Evolutionary conservation across 2,113 vertebrate species (phyloP).

Genomic region (Ictalurus furcatus): DNA sequence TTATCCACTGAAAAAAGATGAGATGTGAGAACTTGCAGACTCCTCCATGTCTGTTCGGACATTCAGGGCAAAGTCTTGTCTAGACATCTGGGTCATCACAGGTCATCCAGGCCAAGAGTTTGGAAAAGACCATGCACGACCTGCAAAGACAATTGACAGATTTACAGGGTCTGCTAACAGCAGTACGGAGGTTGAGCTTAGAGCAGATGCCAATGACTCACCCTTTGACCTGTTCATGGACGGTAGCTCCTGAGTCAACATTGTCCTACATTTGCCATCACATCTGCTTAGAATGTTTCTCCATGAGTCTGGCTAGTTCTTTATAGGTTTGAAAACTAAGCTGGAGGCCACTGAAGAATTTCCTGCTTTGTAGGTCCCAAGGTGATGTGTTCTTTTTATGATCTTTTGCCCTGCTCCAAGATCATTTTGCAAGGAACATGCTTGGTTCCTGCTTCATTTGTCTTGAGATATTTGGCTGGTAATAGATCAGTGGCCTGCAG

Average conservation of each 20-base stretch:
- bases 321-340: conserved; percentile 33
- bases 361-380: conserved; percentile 31
- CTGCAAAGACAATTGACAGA: conserved; percentile 26
- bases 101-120: conserved; percentile 35
- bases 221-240: conserved; percentile 52
- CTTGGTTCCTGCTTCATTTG: conserved; percentile 11
- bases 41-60: neutral
- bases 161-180: conserved; percentile 28
- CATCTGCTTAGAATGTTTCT: conserved; percentile 6
- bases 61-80: conserved; percentile 32
- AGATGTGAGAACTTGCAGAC: neutral
- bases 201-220: conserved; percentile 44
- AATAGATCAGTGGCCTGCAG: neutral
- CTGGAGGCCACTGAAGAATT: conserved; percentile 25
- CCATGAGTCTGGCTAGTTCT: conserved; percentile 19
- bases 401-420: conserved; percentile 52
- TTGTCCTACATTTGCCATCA: conserved; percentile 13
- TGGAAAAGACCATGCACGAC: conserved; percentile 24
- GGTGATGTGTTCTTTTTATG: conserved; percentile 45
- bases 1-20: no score
- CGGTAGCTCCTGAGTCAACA: conserved; percentile 24
- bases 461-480: neutral
- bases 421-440: neutral
- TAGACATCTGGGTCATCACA: conserved; percentile 42
- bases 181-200: conserved; percentile 8